A percentile compares a stretch with the other conserved stretches of the same genome.
phyloP scores from a whole-genome alignment of 2,888 invertebrate genomes.

The Tachystola acroxantha region DNA sequence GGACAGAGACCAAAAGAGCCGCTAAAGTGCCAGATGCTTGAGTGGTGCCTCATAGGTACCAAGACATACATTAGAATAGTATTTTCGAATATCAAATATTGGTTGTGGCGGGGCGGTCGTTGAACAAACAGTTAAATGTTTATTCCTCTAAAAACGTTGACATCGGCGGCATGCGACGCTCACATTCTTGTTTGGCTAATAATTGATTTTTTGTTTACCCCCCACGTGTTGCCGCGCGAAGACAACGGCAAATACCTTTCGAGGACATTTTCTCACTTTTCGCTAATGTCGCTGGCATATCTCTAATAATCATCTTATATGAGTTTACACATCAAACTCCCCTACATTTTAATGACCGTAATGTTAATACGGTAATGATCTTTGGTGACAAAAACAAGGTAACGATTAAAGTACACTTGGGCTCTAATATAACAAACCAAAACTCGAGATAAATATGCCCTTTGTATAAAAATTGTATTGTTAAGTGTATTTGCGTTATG shows the following conservation, averaged over 20 bases:
- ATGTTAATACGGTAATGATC: no score
- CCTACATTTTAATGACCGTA: no score
- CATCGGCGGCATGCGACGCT: slow-evolving; percentile 61
- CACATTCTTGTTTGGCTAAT: slow-evolving; percentile 71
- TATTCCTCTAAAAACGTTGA: slow-evolving; percentile 72
- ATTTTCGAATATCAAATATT: slow-evolving; percentile 77
- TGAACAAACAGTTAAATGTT: slow-evolving; percentile 70
- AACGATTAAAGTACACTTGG: no score
- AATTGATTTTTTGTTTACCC: slow-evolving; percentile 72
- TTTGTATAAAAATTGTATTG: no score
- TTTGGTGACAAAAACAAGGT: no score
- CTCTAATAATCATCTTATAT: no score
- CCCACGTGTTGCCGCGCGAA: slow-evolving; percentile 54
- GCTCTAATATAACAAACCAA: no score
- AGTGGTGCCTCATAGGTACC: slow-evolving; percentile 46
- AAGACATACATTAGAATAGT: slow-evolving; percentile 74
- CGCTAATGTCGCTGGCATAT: slow-evolving; percentile 15
- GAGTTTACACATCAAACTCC: no score
- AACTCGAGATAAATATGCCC: no score
- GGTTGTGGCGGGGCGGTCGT: slow-evolving; percentile 68
- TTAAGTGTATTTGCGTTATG: no score
- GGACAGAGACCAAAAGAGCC: slow-evolving; percentile 61
- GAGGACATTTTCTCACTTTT: slow-evolving; percentile 56
- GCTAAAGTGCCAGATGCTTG: slow-evolving; percentile 62
- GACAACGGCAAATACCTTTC: slow-evolving; percentile 48